Percentiles rank a stretch among this genome's conserved stretches.
Conservation (phyloP, 2,888 invertebrate genomes). For the Ischnura elegans region DNA sequence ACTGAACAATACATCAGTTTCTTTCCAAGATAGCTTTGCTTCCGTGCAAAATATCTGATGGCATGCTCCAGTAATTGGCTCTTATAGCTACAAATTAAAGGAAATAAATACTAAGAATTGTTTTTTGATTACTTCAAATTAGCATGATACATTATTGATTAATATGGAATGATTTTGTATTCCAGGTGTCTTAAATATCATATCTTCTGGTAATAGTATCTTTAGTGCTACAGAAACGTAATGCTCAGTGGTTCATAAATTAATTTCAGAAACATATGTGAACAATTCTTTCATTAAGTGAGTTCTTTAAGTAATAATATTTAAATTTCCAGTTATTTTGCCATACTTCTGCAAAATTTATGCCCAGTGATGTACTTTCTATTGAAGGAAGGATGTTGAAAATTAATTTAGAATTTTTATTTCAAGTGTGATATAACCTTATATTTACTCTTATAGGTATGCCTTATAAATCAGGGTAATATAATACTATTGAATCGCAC, state of each 20-base stretch:
- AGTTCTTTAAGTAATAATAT: not conserved
- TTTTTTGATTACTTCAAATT: not conserved
- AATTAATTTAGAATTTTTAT: constrained; percentile 1
- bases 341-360: not conserved
- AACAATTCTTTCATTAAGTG: not conserved
- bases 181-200: not conserved
- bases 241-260: not conserved
- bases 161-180: not conserved
- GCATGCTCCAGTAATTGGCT: not conserved
- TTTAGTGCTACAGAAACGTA: not conserved
- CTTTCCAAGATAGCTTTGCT: constrained; percentile 7
- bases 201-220: not conserved
- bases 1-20: not conserved
- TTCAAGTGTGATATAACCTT: constrained; percentile 42
- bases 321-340: not conserved
- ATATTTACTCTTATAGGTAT: constrained; percentile 58
- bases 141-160: not conserved
- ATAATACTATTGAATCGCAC: constrained; percentile 38
- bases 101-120: not conserved
- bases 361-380: not conserved
- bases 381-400: not conserved
- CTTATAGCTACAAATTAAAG: not conserved
- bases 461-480: constrained; percentile 67
- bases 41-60: not conserved
- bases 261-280: not conserved